A percentile compares a stretch with the other conserved stretches of the same genome.
Conservation (phyloP, 1,140 invertebrate genomes). For the Trachymyrmex cornetzi region DNA sequence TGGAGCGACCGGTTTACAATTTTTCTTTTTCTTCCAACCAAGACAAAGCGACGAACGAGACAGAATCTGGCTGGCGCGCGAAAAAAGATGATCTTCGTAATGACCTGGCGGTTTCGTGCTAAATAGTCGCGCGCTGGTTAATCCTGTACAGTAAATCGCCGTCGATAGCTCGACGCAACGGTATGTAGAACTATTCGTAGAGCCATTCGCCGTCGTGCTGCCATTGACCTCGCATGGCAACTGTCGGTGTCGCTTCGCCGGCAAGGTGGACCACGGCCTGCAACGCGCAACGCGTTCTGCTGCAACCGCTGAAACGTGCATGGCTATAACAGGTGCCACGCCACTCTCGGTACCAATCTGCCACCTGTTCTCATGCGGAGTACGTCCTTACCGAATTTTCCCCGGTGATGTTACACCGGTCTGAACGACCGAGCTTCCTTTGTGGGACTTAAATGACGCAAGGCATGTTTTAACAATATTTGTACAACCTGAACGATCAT, state of each 20-base stretch:
- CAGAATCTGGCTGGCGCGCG: not conserved
- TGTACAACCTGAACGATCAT: not conserved
- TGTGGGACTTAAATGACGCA: not conserved
- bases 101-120: not conserved
- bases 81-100: not conserved
- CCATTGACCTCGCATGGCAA: conserved; percentile 75
- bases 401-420: not conserved
- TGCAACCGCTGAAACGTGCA: not conserved
- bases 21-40: not conserved
- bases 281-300: not conserved
- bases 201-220: conserved; percentile 44
- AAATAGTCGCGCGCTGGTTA: conserved; percentile 18
- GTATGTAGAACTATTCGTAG: conserved; percentile 9
- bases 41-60: not conserved
- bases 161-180: conserved; percentile 7
- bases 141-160: conserved; percentile 39
- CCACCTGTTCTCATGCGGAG: not conserved
- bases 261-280: conserved; percentile 23
- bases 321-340: not conserved
- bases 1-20: too few relatives aligned
- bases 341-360: not conserved
- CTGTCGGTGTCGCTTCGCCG: conserved; percentile 53
- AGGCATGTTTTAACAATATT: not conserved
- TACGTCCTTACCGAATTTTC: not conserved
- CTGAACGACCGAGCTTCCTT: not conserved